A percentile compares a stretch with the other conserved stretches of the same genome.
phyloP scores from a whole-genome alignment of 92 coral and sea anemone genomes.

The Phenganax marumi region DNA sequence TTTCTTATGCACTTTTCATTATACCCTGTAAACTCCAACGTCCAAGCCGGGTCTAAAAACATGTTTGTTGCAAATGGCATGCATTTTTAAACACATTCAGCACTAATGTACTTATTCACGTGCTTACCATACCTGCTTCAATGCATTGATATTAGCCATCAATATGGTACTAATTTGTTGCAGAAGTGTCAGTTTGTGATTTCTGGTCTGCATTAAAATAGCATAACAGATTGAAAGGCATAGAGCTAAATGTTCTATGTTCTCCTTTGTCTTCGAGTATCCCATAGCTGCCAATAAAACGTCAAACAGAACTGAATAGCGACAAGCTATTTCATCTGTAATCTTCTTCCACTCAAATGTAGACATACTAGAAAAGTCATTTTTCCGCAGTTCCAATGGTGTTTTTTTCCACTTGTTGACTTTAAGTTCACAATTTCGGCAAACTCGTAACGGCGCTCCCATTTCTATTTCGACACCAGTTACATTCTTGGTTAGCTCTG shows the following conservation, averaged over 20 bases:
- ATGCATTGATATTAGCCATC: constrained; percentile 51
- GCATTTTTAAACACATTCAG: too few relatives aligned
- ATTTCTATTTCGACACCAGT: too few relatives aligned
- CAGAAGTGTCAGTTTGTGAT: constrained; percentile 49
- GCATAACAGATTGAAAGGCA: constrained; percentile 32
- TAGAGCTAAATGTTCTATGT: constrained; percentile 11
- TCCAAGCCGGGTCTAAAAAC: too few relatives aligned
- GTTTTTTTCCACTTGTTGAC: neutral
- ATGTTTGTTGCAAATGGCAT: too few relatives aligned
- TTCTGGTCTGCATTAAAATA: constrained; percentile 47
- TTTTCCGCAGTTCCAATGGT: constrained; percentile 37
- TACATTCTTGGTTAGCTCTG: neutral
- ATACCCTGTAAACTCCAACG: too few relatives aligned
- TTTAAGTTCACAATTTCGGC: neutral
- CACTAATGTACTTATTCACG: too few relatives aligned
- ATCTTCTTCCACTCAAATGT: constrained; percentile 32
- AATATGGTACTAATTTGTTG: constrained; percentile 50
- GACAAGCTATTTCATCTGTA: constrained; percentile 15
- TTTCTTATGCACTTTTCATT: too few relatives aligned
- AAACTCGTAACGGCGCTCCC: neutral
- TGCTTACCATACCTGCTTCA: constrained; percentile 41
- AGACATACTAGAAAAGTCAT: constrained; percentile 38
- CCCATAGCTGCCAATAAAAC: constrained; percentile 15
- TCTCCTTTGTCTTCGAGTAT: neutral
- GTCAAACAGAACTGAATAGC: constrained; percentile 27